Conservation (phyloP, 2,797 vertebrate genomes). For the Mormyrus proboscirostris region DNA sequence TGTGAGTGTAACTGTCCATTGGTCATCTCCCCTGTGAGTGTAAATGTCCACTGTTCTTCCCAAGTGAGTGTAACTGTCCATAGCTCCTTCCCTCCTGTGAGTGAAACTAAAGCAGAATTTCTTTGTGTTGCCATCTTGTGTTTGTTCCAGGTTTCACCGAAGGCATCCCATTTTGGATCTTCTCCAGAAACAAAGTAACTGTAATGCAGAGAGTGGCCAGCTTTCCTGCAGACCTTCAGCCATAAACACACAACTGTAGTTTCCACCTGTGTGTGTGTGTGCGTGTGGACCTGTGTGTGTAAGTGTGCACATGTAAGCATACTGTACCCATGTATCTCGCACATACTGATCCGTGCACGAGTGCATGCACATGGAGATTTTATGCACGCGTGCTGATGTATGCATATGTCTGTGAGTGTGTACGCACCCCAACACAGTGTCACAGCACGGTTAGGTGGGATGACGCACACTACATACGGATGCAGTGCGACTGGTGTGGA, state of each 20-base stretch:
- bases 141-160: slow-evolving; percentile 59
- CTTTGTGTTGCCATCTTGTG: not conserved
- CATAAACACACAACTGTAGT: slow-evolving; percentile 8
- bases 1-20: not conserved
- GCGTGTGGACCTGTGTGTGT: slow-evolving; percentile 16
- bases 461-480: not conserved
- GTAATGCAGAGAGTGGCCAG: slow-evolving; percentile 21
- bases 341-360: not conserved
- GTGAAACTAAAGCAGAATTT: not conserved
- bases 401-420: not conserved
- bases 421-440: slow-evolving; percentile 22
- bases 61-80: not conserved
- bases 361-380: not conserved
- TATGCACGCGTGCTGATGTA: not conserved
- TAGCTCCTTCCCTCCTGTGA: not conserved
- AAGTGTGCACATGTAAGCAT: slow-evolving; percentile 1
- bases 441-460: slow-evolving; percentile 1
- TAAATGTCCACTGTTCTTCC: not conserved
- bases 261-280: slow-evolving; percentile 32
- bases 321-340: not conserved
- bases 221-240: slow-evolving; percentile 14
- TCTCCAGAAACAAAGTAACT: slow-evolving; percentile 55
- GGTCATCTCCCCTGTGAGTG: not conserved
- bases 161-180: slow-evolving; percentile 63
- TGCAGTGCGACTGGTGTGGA: not conserved